Conservation (phyloP, 2,888 invertebrate genomes). For the Mythimna vitellina region DNA sequence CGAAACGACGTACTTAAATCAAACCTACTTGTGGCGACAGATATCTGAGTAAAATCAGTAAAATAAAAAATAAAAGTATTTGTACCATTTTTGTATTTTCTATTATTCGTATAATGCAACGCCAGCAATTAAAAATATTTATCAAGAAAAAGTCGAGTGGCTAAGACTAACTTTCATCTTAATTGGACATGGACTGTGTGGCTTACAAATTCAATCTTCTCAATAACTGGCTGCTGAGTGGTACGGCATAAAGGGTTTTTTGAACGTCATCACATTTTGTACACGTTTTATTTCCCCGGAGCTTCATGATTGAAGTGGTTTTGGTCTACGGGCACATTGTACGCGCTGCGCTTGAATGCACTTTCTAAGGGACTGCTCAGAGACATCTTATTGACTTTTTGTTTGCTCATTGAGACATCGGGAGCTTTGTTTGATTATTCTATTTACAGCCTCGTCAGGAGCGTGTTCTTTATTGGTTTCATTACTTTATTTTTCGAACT, state of each 20-base stretch:
- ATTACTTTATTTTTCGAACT: constrained; percentile 33
- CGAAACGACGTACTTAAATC: not conserved
- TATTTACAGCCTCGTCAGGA: constrained; percentile 41
- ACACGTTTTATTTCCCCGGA: constrained; percentile 56
- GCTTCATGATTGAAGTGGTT: constrained; percentile 72
- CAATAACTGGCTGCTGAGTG: constrained; percentile 57
- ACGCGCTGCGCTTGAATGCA: constrained; percentile 72
- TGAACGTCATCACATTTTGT: constrained; percentile 54
- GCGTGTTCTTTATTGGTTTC: constrained; percentile 46
- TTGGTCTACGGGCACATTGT: constrained; percentile 86
- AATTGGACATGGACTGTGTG: constrained; percentile 47
- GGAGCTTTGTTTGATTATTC: constrained; percentile 62
- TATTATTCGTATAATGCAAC: constrained; percentile 2
- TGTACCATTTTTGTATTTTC: constrained; percentile 1
- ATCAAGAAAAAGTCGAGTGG: constrained; percentile 11
- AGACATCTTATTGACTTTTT: constrained; percentile 77
- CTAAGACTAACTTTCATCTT: constrained; percentile 37
- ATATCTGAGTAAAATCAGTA: not conserved
- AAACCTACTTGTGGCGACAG: not conserved
- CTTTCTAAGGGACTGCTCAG: constrained; percentile 68
- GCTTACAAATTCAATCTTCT: constrained; percentile 46
- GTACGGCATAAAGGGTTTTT: constrained; percentile 66
- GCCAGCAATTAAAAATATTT: constrained; percentile 19
- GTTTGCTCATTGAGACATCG: constrained; percentile 71
- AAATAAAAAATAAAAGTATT: not conserved